These are phyloP conservation scores for Aphidius gifuensis DNA, from an alignment of 1,140 invertebrate genomes.

Conservation along the genomic window DNA sequence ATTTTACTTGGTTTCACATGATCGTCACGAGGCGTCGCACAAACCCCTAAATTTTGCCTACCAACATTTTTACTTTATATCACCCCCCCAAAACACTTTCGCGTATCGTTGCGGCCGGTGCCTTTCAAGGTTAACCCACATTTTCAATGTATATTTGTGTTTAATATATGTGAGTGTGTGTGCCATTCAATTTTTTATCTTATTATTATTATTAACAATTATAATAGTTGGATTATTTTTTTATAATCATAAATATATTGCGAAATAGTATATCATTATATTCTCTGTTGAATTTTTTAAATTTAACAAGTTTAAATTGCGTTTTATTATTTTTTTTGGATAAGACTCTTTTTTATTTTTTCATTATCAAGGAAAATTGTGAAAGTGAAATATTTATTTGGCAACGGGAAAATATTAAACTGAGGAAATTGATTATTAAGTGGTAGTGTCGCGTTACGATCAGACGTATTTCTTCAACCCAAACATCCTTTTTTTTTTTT, in stretches of 20 bases:
- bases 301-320: neutral
- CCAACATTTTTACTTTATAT: slow-evolving; percentile 31
- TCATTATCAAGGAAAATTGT: neutral
- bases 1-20: slow-evolving; percentile 35
- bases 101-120: slow-evolving; percentile 48
- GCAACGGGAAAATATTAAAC: neutral
- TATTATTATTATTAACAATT: neutral
- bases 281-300: neutral
- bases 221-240: too few relatives aligned
- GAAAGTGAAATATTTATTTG: neutral
- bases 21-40: slow-evolving; percentile 27
- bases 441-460: neutral
- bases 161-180: neutral
- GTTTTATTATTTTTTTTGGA: slow-evolving; percentile 2
- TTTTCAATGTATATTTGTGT: slow-evolving; percentile 30
- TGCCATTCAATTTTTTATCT: neutral
- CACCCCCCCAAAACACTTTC: slow-evolving; percentile 49
- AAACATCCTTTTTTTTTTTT: neutral
- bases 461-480: neutral
- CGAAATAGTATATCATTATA: too few relatives aligned
- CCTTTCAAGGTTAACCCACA: slow-evolving; percentile 53
- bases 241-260: too few relatives aligned
- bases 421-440: neutral
- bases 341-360: neutral
- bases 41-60: slow-evolving; percentile 24